Percentiles rank a stretch among this genome's conserved stretches.
Evolutionary conservation across 2,113 vertebrate genomes (phyloP).

Genomic region (Acanthisitta chloris): DNA sequence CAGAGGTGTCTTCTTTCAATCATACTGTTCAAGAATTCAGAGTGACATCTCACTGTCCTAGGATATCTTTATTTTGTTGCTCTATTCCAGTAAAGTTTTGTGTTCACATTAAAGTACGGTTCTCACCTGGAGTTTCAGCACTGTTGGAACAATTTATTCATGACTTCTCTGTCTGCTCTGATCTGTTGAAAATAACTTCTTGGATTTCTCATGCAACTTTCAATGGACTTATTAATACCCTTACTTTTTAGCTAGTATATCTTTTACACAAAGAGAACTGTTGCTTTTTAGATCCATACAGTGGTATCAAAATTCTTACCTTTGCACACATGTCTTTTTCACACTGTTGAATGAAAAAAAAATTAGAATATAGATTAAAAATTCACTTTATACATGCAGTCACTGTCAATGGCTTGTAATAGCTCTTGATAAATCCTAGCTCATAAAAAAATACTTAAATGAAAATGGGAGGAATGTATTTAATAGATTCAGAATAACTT

Average conservation of each 20-base stretch:
- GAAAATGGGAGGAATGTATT: background rate
- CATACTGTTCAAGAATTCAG: background rate
- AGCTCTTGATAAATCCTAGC: background rate
- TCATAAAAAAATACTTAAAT: background rate
- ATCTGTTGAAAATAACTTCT: conserved; percentile 11
- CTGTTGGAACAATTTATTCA: conserved; percentile 13
- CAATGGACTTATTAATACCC: background rate
- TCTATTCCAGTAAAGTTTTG: background rate
- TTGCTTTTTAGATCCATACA: background rate
- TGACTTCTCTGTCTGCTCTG: background rate
- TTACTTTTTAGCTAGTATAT: background rate
- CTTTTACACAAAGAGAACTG: background rate
- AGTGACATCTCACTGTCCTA: background rate
- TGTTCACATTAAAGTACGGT: background rate
- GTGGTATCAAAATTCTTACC: background rate
- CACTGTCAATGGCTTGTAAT: background rate
- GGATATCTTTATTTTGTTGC: background rate
- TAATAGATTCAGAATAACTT: background rate
- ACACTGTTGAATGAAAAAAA: background rate
- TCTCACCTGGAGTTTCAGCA: background rate
- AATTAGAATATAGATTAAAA: background rate
- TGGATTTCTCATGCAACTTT: conserved; percentile 18
- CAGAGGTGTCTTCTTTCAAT: background rate
- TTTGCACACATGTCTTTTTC: background rate
- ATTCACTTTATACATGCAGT: background rate